Conservation (phyloP, 1,140 invertebrate species). For the Muscidifurax raptorellus region DNA sequence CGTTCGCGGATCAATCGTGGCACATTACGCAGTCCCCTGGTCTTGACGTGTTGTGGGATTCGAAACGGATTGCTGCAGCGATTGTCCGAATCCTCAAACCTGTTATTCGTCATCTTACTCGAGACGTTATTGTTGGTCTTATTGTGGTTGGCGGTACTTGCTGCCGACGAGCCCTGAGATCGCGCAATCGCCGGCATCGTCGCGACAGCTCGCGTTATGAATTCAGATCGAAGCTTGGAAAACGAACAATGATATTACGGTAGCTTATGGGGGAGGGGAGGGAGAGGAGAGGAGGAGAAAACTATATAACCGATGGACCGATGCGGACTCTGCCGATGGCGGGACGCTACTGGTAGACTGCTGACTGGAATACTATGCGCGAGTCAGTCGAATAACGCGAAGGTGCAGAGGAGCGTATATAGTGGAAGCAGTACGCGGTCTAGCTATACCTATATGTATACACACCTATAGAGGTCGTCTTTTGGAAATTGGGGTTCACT, state of each 20-base stretch:
- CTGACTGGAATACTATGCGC: too few relatives aligned
- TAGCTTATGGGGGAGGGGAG: too few relatives aligned
- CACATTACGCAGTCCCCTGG: not conserved
- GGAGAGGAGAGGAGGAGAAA: too few relatives aligned
- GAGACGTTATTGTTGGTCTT: not conserved
- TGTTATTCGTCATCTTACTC: not conserved
- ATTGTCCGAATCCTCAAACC: not conserved
- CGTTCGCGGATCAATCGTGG: conserved; percentile 11
- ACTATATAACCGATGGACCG: too few relatives aligned
- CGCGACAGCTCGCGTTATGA: not conserved
- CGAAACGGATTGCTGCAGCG: conserved; percentile 38
- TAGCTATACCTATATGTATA: too few relatives aligned
- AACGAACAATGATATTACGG: not conserved
- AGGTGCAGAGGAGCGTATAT: too few relatives aligned
- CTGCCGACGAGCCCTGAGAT: not conserved
- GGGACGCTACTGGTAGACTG: too few relatives aligned
- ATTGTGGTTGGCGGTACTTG: not conserved
- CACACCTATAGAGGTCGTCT: too few relatives aligned
- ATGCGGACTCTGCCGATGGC: too few relatives aligned
- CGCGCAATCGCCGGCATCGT: not conserved
- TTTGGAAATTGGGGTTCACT: too few relatives aligned
- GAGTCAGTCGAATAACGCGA: too few relatives aligned
- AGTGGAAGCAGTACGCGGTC: too few relatives aligned
- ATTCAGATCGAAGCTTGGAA: not conserved
- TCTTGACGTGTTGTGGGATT: not conserved